Conservation (phyloP, 2,113 vertebrate genomes). For the Ancistrus triradiatus region DNA sequence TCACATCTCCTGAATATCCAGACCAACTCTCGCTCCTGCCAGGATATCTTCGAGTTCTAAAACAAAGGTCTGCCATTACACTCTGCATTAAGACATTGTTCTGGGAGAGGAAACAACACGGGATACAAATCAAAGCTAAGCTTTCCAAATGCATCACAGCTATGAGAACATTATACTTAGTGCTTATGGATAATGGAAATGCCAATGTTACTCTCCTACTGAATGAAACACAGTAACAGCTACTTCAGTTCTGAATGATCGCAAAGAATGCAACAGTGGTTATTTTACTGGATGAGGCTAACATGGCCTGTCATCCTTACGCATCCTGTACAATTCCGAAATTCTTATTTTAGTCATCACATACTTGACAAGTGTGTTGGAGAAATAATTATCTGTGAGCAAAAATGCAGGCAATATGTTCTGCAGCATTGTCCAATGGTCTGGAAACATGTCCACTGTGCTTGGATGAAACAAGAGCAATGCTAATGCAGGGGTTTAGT, state of each 20-base stretch:
- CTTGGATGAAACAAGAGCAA: constrained; percentile 25
- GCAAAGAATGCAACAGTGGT: background rate
- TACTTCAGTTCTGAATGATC: background rate
- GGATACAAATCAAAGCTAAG: constrained; percentile 7
- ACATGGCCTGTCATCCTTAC: too few species aligned
- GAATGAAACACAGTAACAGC: background rate
- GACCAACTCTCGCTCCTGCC: background rate
- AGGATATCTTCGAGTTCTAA: background rate
- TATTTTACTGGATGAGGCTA: too few species aligned
- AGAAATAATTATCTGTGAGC: too few species aligned
- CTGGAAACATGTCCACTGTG: constrained; percentile 23
- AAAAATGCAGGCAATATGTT: too few species aligned
- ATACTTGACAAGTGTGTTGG: too few species aligned
- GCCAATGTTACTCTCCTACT: background rate
- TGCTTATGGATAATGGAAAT: background rate
- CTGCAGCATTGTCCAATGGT: background rate
- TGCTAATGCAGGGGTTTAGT: constrained; percentile 11
- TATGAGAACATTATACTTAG: constrained; percentile 2
- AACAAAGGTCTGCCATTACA: background rate
- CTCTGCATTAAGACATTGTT: background rate
- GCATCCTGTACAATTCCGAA: too few species aligned
- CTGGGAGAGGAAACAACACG: background rate
- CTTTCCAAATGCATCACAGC: background rate
- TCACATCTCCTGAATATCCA: background rate
- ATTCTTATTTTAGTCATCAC: too few species aligned